A percentile compares a stretch with the other conserved stretches of the same genome.
Conservation (phyloP, 1,140 invertebrate species). For the Apis florea region DNA sequence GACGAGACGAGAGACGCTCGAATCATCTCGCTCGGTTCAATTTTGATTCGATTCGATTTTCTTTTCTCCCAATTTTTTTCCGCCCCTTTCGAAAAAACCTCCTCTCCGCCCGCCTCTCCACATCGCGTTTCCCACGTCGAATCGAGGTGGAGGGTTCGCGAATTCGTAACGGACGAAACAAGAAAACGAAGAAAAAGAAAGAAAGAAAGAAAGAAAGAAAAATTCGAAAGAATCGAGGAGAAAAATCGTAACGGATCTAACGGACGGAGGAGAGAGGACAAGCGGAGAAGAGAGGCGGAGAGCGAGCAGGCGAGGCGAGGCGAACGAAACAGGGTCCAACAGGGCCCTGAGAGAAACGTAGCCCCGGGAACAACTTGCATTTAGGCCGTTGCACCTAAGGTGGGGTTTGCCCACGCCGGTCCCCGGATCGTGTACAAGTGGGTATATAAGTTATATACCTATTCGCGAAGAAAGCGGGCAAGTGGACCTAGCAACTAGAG, state of each 20-base stretch:
- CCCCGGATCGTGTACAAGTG: slow-evolving; percentile 33
- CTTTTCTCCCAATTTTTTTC: no score
- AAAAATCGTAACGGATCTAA: not conserved
- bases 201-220: not conserved
- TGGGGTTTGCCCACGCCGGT: slow-evolving; percentile 56
- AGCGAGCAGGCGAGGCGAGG: slow-evolving; percentile 23
- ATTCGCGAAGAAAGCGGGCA: slow-evolving; percentile 71
- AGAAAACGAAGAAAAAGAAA: no score
- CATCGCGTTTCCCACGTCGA: no score
- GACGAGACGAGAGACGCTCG: no score
- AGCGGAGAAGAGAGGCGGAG: not conserved
- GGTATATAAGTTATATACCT: slow-evolving; percentile 48
- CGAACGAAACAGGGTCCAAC: slow-evolving; percentile 49
- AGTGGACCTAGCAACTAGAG: slow-evolving; percentile 78
- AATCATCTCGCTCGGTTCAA: no score
- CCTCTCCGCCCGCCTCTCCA: no score
- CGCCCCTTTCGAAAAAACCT: no score
- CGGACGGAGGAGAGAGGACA: no score
- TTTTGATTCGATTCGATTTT: no score
- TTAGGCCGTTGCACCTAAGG: slow-evolving; percentile 75
- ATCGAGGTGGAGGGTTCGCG: no score
- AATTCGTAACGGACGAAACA: no score
- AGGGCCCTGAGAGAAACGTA: slow-evolving; percentile 51
- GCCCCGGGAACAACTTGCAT: slow-evolving; percentile 76
- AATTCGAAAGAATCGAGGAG: not conserved